phyloP scores from a whole-genome alignment of 2,113 vertebrate species.

The Collichthys lucidus region DNA sequence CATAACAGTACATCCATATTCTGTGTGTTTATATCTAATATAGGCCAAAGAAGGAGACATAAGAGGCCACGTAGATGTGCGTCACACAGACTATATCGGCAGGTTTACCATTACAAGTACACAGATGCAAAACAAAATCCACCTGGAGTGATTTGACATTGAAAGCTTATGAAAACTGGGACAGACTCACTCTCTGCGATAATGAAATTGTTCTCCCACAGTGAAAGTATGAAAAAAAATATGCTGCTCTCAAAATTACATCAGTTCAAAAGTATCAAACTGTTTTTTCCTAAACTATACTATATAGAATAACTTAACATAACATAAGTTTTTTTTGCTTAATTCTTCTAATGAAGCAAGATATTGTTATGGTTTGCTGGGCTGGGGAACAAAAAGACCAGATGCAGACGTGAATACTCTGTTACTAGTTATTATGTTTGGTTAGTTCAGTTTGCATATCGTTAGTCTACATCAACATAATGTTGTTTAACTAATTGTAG shows the following conservation, averaged over 20 bases:
- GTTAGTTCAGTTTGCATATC: not conserved
- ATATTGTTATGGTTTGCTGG: not conserved
- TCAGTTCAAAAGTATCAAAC: too few species aligned
- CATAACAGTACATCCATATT: constrained; percentile 73
- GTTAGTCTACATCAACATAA: not conserved
- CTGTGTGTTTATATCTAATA: constrained; percentile 77
- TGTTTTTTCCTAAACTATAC: too few species aligned
- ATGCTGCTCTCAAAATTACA: too few species aligned
- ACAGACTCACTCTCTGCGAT: not conserved
- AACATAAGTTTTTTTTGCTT: not conserved
- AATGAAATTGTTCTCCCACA: not conserved
- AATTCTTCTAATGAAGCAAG: not conserved
- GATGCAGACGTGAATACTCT: not conserved
- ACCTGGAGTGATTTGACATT: not conserved
- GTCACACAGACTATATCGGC: constrained; percentile 11
- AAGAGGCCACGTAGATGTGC: constrained; percentile 13
- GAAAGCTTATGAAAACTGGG: not conserved
- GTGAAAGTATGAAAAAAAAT: not conserved
- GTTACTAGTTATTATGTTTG: not conserved
- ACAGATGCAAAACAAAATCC: constrained; percentile 17
- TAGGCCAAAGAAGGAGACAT: constrained; percentile 51
- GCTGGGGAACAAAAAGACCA: not conserved
- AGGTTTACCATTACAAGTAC: constrained; percentile 6
- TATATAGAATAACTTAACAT: not conserved
- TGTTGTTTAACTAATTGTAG: not conserved